Base-by-base conservation (phyloP, 2,888 invertebrate genomes). In the Chirona hameri region DNA sequence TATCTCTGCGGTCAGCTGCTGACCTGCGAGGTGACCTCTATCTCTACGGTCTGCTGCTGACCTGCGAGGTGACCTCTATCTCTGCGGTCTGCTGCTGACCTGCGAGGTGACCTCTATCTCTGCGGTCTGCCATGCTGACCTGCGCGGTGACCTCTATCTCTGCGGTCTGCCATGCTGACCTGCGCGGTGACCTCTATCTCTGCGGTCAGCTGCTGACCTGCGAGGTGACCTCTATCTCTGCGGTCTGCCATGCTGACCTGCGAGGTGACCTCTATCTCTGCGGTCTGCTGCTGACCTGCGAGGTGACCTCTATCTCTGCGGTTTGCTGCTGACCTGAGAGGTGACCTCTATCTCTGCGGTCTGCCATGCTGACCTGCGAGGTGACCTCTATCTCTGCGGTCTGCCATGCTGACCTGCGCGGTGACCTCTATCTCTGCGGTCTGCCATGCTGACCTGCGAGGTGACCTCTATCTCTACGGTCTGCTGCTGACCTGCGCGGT, bases 11-110 rank as follows among this genome's bases (percentile, higher is more conserved):
- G 31, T 7, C 12, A 1, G 76, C 76, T 21, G 4, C 80, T 48
- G 27, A 80, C 80, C 80, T 80, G 80, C 15, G 80, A 80, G 18
- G 80, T 80, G 52, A 80, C 80, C 55, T 55, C 52, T n/a, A 80
- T 52, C 29, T 15, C 52, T 15, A 29, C 80, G 14, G 52, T 29
- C 55, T 80, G n/a, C 52, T 52, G n/a, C 80, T 39, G 39, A 39
- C 39, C 39, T 39, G 7, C 7, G 39, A 39, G 39, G 39, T 39
- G 39, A 39, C 39, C 39, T 39, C 39, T 7, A 39, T 7, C 39
- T 12, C 15, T 60, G 60, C 46, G 39, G 31, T 7, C 12, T 9
- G 76, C 76, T 21, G 4, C 80, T 48, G 27, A 80, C 80, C 80
- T 80, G 80, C 15, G 80, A 80, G 18, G 80, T 80, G 52, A 80